Conservation (phyloP, 2,797 vertebrate genomes). For the Enteromius fasciolatus region DNA sequence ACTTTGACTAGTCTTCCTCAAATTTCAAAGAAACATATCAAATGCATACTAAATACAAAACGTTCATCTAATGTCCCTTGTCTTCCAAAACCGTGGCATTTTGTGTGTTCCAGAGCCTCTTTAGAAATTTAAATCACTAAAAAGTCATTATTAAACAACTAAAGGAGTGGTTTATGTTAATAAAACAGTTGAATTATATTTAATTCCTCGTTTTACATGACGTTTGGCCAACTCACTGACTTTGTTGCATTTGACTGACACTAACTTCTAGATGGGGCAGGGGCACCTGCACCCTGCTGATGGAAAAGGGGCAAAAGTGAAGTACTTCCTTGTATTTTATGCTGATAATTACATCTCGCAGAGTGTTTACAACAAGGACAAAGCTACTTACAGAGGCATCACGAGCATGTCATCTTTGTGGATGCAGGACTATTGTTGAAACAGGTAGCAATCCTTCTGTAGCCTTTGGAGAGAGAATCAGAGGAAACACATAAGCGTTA, state of each 20-base stretch:
- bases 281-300: background rate
- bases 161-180: background rate
- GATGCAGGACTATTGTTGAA: conserved; percentile 61
- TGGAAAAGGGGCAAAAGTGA: background rate
- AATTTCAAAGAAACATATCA: background rate
- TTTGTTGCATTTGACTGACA: background rate
- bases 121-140: background rate
- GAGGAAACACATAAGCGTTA: conserved; percentile 42
- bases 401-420: conserved; percentile 75
- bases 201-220: background rate
- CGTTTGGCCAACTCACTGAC: background rate
- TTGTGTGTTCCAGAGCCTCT: background rate
- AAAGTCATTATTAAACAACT: background rate
- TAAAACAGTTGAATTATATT: background rate
- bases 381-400: conserved; percentile 82
- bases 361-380: conserved; percentile 36
- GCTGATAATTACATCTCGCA: background rate
- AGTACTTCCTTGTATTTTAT: background rate
- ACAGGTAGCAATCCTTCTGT: conserved; percentile 73
- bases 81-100: background rate
- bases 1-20: background rate
- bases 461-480: conserved; percentile 67
- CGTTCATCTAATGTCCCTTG: background rate
- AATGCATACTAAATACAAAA: background rate
- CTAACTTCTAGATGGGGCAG: background rate